These are phyloP conservation scores for Idaea aversata DNA, from an alignment of 2,888 invertebrate species.

Conservation along the genomic window DNA sequence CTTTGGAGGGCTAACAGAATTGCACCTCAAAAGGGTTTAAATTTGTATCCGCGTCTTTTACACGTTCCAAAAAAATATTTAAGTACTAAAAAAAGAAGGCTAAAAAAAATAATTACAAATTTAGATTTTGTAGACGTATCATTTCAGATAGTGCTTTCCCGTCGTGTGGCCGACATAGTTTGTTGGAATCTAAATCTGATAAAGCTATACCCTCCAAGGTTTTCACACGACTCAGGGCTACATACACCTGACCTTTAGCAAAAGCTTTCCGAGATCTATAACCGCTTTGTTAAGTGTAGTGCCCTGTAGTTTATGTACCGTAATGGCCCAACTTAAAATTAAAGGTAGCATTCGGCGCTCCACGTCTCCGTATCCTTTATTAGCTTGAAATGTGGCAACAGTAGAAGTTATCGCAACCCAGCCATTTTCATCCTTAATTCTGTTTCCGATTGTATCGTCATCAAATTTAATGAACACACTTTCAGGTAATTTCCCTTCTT, in stretches of 20 bases:
- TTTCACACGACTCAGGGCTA: slow-evolving; percentile 31
- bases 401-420: neutral
- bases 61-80: no score
- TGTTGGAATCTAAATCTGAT: no score
- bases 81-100: no score
- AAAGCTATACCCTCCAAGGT: slow-evolving; percentile 28
- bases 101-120: no score
- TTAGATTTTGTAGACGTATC: no score
- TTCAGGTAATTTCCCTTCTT: no score
- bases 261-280: slow-evolving; percentile 28
- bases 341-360: slow-evolving; percentile 33
- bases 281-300: slow-evolving; percentile 33
- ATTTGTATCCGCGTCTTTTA: no score
- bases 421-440: neutral
- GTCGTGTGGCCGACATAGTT: neutral
- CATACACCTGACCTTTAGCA: slow-evolving; percentile 35
- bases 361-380: slow-evolving; percentile 30
- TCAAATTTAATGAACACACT: no score
- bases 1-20: no score
- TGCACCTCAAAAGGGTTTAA: no score
- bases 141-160: no score
- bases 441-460: neutral
- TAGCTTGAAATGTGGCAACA: slow-evolving; percentile 22
- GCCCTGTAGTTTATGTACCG: slow-evolving; percentile 35
- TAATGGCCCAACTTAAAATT: slow-evolving; percentile 36